Evolutionary conservation across 1,140 invertebrate species (phyloP).

Genomic region (Lordiphosa clarofinis): DNA sequence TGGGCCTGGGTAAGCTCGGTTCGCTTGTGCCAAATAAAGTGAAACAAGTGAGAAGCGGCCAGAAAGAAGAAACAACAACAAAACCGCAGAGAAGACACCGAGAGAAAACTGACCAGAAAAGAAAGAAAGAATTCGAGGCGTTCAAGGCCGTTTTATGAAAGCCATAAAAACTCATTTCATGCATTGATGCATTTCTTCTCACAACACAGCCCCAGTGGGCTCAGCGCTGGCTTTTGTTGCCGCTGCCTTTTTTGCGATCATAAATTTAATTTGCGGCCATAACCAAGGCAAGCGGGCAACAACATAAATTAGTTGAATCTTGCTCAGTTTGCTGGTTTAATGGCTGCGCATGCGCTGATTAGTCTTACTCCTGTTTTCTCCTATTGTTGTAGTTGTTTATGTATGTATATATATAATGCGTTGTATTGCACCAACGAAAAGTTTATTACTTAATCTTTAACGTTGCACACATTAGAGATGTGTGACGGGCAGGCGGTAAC

Average conservation of each 20-base stretch:
- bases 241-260: slow-evolving; percentile 37
- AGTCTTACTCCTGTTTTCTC: slow-evolving; percentile 51
- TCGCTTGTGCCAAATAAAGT: slow-evolving; percentile 58
- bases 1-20: slow-evolving; percentile 28
- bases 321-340: slow-evolving; percentile 49
- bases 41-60: slow-evolving; percentile 47
- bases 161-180: slow-evolving; percentile 77
- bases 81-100: slow-evolving; percentile 5
- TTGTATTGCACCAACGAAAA: slow-evolving; percentile 57
- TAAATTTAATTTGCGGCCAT: slow-evolving; percentile 59
- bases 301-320: slow-evolving; percentile 48
- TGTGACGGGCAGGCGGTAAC: slow-evolving; percentile 38
- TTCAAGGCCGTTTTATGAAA: slow-evolving; percentile 77
- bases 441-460: slow-evolving; percentile 68
- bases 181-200: slow-evolving; percentile 76
- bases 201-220: slow-evolving; percentile 28
- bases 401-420: slow-evolving; percentile 24
- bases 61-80: not conserved
- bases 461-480: slow-evolving; percentile 56
- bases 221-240: slow-evolving; percentile 27
- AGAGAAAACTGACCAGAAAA: slow-evolving; percentile 14
- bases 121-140: slow-evolving; percentile 47
- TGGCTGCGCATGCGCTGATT: slow-evolving; percentile 56
- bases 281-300: slow-evolving; percentile 24
- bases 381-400: slow-evolving; percentile 25